Evolutionary conservation across 2,797 vertebrate genomes (phyloP), one percentile per base, ranked within the genome.

Genomic region (Anas bahamensis): DNA sequence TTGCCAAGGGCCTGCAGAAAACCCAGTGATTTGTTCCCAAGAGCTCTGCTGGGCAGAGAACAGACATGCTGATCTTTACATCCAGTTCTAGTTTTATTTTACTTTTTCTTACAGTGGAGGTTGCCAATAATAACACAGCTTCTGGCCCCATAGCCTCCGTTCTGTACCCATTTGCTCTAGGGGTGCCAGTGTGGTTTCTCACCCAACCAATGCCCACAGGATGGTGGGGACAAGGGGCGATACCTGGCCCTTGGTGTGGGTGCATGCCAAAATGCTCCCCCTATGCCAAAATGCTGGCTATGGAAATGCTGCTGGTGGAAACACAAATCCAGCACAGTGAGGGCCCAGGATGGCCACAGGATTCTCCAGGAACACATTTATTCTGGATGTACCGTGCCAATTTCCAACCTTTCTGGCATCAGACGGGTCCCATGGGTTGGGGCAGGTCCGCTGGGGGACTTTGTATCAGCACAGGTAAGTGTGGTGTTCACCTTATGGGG

Each of bases 61-160:
- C 71, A 86, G 50, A 1, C 57, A 64, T 23, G 11, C 55, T 74
- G 76, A 59, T 92, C 50, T 81, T 81, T 74, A 74, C 24, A 13
- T 63, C 64, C 76, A 57, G 37, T 79, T 64, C 46, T 65, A 56
- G 63, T 61, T 83, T 69, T 71, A 24, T 16, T 14, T 59, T 42
- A 50, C 69, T 66, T 41, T 60, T 29, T 18, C 39, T 61, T 61
- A 2, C 17, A 73, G 31, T 33, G 73, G 60, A 83, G 17, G 4
- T 64, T 84, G 80, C 77, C 88, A 86, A 29, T 17, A 79, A 81
- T 48, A 94, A 79, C 17, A 73, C 28, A 59, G 66, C 85, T 91
- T 73, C 83, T 4, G 3, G 83, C 17, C 71, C 35, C 39, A 24
- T 24, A 90, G 6, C 68, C 1, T 50, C 75, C 17, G 41, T 42